Conservation (phyloP, 2,797 vertebrate genomes). For the Chromobotia macracanthus region DNA sequence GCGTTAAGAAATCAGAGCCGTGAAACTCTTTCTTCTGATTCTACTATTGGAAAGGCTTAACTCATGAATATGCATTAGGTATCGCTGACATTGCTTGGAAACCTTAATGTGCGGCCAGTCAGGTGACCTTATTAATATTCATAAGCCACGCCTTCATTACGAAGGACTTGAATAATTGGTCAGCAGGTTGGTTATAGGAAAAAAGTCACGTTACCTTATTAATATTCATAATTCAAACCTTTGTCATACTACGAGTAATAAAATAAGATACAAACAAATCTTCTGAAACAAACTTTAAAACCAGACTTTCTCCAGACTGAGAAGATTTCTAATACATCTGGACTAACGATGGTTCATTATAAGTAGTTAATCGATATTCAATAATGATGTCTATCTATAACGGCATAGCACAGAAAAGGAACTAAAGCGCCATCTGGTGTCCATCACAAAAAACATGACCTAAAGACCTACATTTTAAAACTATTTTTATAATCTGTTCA, state of each 20-base stretch:
- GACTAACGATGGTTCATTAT: background rate
- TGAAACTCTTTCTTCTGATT: background rate
- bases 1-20: background rate
- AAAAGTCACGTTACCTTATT: background rate
- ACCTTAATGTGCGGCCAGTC: background rate
- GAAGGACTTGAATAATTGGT: too few relatives aligned
- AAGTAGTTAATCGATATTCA: background rate
- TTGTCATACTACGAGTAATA: background rate
- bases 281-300: too few relatives aligned
- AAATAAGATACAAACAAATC: too few relatives aligned
- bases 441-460: background rate
- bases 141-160: too few relatives aligned
- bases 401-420: background rate
- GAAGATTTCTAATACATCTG: background rate
- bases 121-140: conserved; percentile 3
- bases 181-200: too few relatives aligned
- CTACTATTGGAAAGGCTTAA: background rate
- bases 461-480: background rate
- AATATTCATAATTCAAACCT: conserved; percentile 7
- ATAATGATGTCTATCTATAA: background rate
- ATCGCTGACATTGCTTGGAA: background rate
- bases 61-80: conserved; percentile 4
- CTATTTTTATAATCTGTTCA: too few relatives aligned
- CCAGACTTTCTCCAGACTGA: background rate
- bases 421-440: background rate